phyloP scores from a whole-genome alignment of 2,113 vertebrate genomes.

The Colossoma macropomum region DNA sequence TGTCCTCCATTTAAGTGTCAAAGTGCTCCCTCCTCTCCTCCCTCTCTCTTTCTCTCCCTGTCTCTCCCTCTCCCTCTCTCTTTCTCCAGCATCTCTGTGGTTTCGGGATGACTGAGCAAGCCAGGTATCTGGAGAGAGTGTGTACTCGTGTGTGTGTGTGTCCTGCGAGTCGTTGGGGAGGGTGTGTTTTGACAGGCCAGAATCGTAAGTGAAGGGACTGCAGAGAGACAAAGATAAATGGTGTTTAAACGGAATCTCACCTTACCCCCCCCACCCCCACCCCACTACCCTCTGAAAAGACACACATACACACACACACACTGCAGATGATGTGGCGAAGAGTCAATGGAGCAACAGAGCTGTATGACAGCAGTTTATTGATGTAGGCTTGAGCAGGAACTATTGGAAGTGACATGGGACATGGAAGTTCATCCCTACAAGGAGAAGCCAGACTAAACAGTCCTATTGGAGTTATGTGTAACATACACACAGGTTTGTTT shows the following conservation, averaged over 20 bases:
- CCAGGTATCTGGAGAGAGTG: conserved; percentile 40
- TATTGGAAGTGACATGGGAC: conserved; percentile 32
- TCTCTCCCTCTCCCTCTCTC: not conserved
- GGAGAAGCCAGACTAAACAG: conserved; percentile 40
- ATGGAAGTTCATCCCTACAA: conserved; percentile 43
- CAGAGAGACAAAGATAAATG: conserved; percentile 56
- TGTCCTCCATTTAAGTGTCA: conserved; percentile 38
- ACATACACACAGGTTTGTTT: not conserved
- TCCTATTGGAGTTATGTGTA: conserved; percentile 6
- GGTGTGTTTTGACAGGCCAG: conserved; percentile 58
- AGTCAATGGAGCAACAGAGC: conserved; percentile 27
- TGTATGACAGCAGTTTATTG: conserved; percentile 44
- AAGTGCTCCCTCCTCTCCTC: conserved; percentile 25
- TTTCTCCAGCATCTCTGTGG: conserved; percentile 24
- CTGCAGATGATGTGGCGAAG: conserved; percentile 4
- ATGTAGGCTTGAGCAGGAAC: conserved; percentile 36
- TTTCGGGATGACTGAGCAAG: conserved; percentile 53
- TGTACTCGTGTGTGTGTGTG: conserved; percentile 18
- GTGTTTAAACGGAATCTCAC: conserved; percentile 53
- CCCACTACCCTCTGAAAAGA: conserved; percentile 6
- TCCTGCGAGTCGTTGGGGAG: conserved; percentile 41
- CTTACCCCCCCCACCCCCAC: conserved; percentile 12
- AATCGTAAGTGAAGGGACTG: conserved; percentile 53
- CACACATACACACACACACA: conserved; percentile 30
- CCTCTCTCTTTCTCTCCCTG: not conserved